These are phyloP conservation scores for Shinisaurus crocodilurus DNA, from an alignment of 2,113 vertebrate genomes.

Conservation along the genomic window DNA sequence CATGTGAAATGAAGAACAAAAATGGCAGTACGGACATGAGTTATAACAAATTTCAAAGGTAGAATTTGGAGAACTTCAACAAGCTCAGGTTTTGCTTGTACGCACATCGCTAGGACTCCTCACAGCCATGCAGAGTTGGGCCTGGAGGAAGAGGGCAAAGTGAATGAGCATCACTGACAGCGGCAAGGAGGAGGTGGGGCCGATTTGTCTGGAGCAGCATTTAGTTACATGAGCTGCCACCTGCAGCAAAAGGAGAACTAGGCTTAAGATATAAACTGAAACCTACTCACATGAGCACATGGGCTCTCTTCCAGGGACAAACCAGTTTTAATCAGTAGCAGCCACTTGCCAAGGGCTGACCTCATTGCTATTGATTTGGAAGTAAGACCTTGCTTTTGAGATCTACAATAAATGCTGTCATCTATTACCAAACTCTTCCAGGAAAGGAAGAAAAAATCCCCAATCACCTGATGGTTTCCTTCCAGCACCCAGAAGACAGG, in stretches of 20 bases:
- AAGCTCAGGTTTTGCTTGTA: neutral
- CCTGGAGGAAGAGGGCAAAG: neutral
- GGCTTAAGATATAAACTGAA: neutral
- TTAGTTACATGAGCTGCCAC: neutral
- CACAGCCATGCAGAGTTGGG: neutral
- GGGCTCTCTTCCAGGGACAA: conserved; percentile 30
- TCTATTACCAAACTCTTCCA: conserved; percentile 31
- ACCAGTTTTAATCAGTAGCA: conserved; percentile 11
- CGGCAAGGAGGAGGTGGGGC: too few relatives aligned
- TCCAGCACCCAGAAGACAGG: neutral
- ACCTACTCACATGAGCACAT: neutral
- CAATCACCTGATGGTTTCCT: conserved; percentile 22
- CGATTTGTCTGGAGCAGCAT: neutral
- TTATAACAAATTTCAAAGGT: too few relatives aligned
- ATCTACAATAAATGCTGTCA: conserved; percentile 32
- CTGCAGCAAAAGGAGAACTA: neutral
- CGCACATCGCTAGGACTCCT: neutral
- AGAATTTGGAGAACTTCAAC: too few relatives aligned
- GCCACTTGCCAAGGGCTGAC: conserved; percentile 22
- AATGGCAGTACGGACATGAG: too few relatives aligned
- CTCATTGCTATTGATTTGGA: conserved; percentile 29
- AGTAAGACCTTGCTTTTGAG: conserved; percentile 2
- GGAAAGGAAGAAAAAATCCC: conserved; percentile 1
- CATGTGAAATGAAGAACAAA: too few relatives aligned
- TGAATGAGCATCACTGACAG: neutral